These are phyloP conservation scores for Sebastes taczanowskii DNA, from an alignment of 2,797 vertebrate species.

Conservation along the genomic window DNA sequence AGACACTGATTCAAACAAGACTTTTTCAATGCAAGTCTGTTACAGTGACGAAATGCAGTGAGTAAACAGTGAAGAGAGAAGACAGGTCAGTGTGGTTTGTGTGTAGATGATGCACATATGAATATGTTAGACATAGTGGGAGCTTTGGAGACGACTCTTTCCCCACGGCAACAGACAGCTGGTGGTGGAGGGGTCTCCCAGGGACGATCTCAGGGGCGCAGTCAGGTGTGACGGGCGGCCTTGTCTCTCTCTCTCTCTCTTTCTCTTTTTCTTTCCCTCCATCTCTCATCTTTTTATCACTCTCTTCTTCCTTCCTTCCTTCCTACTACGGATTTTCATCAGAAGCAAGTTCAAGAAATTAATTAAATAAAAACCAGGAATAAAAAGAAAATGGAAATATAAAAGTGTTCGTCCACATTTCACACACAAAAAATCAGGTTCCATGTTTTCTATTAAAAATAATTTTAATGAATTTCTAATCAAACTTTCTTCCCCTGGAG, in stretches of 20 bases:
- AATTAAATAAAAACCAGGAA: neutral
- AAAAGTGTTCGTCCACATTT: neutral
- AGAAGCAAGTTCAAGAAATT: neutral
- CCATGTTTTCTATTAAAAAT: slow-evolving; percentile 28
- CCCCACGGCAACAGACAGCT: slow-evolving; percentile 61
- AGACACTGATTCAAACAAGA: neutral
- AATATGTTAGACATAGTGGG: neutral
- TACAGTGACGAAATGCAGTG: neutral
- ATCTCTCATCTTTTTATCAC: neutral
- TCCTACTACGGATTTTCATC: neutral
- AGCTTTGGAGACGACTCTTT: neutral
- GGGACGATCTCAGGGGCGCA: slow-evolving; percentile 31
- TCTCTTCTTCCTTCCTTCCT: neutral
- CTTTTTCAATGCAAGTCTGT: neutral
- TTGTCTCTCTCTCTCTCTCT: neutral
- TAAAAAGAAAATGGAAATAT: neutral
- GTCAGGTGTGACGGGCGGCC: slow-evolving; percentile 5
- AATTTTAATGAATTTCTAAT: slow-evolving; percentile 48
- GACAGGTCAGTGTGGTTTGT: neutral
- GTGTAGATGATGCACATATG: neutral
- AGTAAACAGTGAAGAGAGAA: neutral
- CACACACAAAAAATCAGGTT: neutral
- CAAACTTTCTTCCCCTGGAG: slow-evolving; percentile 14
- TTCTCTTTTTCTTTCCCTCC: neutral
- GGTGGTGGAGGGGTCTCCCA: slow-evolving; percentile 64